Evolutionary conservation across 2,797 vertebrate species (phyloP).

Genomic region (Miichthys miiuy): DNA sequence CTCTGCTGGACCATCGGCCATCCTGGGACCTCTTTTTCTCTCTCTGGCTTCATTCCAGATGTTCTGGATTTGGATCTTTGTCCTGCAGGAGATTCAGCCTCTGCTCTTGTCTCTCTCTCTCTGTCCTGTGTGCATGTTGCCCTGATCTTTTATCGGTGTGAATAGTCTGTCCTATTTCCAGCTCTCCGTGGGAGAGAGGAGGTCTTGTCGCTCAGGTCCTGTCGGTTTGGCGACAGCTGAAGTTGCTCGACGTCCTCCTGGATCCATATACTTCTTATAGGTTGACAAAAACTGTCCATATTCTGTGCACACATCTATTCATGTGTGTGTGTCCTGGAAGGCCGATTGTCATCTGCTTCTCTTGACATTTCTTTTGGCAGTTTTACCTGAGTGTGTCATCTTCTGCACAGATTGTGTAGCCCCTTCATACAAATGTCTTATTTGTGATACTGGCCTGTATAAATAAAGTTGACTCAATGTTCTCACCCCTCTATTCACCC

Average conservation of each 20-base stretch:
- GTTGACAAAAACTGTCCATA: too few relatives aligned
- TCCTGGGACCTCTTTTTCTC: neutral
- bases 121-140: neutral
- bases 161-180: neutral
- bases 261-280: neutral
- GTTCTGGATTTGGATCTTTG: neutral
- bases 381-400: neutral
- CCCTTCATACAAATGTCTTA: neutral
- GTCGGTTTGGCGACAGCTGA: neutral
- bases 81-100: neutral
- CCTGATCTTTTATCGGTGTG: too few relatives aligned
- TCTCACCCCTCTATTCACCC: slow-evolving; percentile 43
- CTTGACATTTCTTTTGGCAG: neutral
- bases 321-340: neutral
- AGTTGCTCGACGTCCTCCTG: neutral
- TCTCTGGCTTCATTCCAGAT: neutral
- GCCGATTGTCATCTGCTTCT: neutral
- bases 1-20: neutral
- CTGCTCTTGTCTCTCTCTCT: neutral
- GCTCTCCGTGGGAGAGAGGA: neutral
- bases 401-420: neutral
- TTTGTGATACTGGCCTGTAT: neutral
- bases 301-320: neutral
- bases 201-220: neutral
- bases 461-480: slow-evolving; percentile 23